Base-by-base conservation (phyloP, 2,888 invertebrate species). In the Drosophila yooni region DNA sequence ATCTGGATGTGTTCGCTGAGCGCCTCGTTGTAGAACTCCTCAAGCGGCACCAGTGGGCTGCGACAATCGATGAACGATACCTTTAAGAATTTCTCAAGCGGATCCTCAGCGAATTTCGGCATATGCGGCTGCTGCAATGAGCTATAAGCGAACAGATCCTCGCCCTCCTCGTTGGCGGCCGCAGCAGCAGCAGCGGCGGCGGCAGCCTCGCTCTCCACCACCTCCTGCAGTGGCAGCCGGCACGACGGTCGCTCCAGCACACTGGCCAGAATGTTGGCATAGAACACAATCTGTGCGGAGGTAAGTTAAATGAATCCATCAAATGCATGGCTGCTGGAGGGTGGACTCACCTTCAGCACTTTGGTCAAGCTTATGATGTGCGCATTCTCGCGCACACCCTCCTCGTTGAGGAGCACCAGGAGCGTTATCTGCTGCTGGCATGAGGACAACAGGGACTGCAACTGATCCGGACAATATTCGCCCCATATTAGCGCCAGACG, bases 11-110 rank as follows among this genome's bases (percentile, higher is more conserved):
- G 96, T 93, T 98, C 98, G 94, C 98, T 98, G 57, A 98, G 94
- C 1, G 97, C 96, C 93, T 99, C 98, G 93, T 99, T 98, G 93
- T 98, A 98, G 94, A 99, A 99, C 90, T 98, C 98, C 76, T 96
- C 96, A 91, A 97, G 97, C 66, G 97, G 95, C 91, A 99, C 94
- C 88, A 95, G 95, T 43, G 98, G 98, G 91, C 95, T 95, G 57
- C 98, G 95, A 91, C 97, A 96, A 91, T 98, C 97, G 89, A 92
- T 84, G 51, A 81, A 81, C 3, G 90, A 89, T n/a, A 92, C 94
- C 83, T 95, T 95, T 89, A 98, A 94, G 94, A 96, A 96, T 78
- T 95, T 94, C 74, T 96, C 97, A 21, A 93, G 61, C 46, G 91
- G 91, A 77, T 93, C 93, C 51, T 84, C 96, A 81, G 79, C 94